Base-by-base conservation (phyloP, 2,797 vertebrate species). In the Hoplostethus atlanticus region DNA sequence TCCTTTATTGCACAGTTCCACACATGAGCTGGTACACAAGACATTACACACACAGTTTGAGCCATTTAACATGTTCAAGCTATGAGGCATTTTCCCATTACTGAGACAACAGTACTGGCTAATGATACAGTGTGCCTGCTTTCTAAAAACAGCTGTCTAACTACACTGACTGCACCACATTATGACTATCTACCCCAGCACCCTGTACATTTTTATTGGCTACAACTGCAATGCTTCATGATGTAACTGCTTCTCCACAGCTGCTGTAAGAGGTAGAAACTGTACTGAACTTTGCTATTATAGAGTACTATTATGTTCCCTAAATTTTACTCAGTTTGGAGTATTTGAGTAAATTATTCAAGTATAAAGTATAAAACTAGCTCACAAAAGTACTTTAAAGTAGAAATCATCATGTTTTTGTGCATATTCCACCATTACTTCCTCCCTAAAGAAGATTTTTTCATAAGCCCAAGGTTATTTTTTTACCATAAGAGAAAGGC, bases 61-160 rank as follows among this genome's bases (percentile, higher is more conserved):
- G 31, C 1, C 28, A 17, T 81, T 71, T 28, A 28, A 28, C 13
- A 30, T 60, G 30, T 52, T 64, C 47, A 60, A 21, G 54, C 44
- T 31, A 52, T 55, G 58, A 60, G n/a, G 55, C 42, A 15, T 63
- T 68, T 12, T 44, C 12, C 55, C 0, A 0, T 73, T 42, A 53
- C 7, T 38, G 58, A 64, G 65, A 64, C 68, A 63, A 3, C 11
- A 52, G 28, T 9, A 2, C 28, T 75, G 56, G 59, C 58, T 34
- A 1, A 21, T 76, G 54, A 72, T 66, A 77, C 17, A 74, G 3
- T 25, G n/a, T 53, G 56, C 34, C 28, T 28, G 28, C 28, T 28
- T 28, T 56, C 40, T 64, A n/a, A 38, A 72, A 66, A 47, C 65
- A 76, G 51, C 61, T 73, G 64, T 55, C 21, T 73, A 75, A 67